Base-by-base conservation (phyloP, 2,888 invertebrate species). In the Pammene aurita region DNA sequence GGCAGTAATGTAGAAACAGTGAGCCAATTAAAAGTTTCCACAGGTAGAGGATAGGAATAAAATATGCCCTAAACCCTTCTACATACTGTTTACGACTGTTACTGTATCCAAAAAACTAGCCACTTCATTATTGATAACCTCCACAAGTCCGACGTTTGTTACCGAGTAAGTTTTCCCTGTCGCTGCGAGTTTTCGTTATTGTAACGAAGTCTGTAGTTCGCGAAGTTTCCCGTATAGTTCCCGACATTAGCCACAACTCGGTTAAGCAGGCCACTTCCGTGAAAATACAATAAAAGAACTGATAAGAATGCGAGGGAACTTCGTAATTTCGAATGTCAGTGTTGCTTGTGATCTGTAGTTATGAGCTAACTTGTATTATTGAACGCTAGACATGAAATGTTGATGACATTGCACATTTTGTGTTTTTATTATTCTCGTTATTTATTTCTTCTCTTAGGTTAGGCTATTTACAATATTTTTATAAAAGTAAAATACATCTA, bases 151-250 rank as follows among this genome's bases (percentile, higher is more conserved):
- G 48, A 58, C 60, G 38, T 46, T 67, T 54, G 60, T 65, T 66
- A 48, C 16, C 42, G 48, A 56, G 35, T 48, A 46, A 65, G 38
- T 65, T 26, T 65, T 11, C 0, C 46, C 61, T 55, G 67, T 67
- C 67, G 48, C 38, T 54, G 16, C 55, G 55, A 54, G 55, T 67
- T 61, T 67, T 48, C 46, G 67, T 52, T 38, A 46, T 52, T 46
- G 55, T 46, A 48, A 61, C 67, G 55, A 61, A 44, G 46, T 41
- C 38, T 0, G 41, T 11, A 61, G 61, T 61, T 55, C 54, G 26
- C 46, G 46, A 61, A 67, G 41, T 67, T 67, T 61, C 44, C 54
- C 54, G 38, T 54, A 67, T 61, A 61, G 67, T 61, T 67, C 34
- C 50, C 41, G 66, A 58, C 57, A 66, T 58, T 50, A 66, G 57